Evolutionary conservation across 2,888 invertebrate species (phyloP).

Genomic region (Campopleginae sp.): DNA sequence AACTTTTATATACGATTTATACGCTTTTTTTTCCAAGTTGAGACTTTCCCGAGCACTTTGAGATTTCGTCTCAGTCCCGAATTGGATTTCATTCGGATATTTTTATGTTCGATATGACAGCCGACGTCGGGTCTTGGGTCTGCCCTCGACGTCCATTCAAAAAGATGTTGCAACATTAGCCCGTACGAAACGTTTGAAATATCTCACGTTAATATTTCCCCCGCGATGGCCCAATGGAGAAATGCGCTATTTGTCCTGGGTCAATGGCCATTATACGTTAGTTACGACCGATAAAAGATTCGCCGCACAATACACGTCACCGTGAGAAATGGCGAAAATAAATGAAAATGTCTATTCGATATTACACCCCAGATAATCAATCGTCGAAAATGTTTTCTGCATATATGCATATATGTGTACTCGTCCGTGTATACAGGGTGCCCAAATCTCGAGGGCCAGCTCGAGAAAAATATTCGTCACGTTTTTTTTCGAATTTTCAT

Average conservation of each 20-base stretch:
- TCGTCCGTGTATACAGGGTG: not conserved
- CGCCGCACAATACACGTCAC: not conserved
- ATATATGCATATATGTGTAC: not conserved
- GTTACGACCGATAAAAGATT: constrained; percentile 26
- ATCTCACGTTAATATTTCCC: not conserved
- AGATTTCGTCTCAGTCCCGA: not conserved
- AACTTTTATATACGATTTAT: no score
- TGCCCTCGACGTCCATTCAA: not conserved
- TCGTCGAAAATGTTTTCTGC: constrained; percentile 40
- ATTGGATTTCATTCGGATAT: not conserved
- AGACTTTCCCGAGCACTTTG: not conserved
- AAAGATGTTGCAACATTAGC: not conserved
- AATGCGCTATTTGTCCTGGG: constrained; percentile 11
- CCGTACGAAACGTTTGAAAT: not conserved
- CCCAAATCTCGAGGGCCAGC: not conserved
- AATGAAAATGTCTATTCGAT: constrained; percentile 36
- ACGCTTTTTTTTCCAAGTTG: not conserved
- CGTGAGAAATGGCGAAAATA: constrained; percentile 10
- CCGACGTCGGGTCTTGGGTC: not conserved
- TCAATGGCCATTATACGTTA: constrained; percentile 35
- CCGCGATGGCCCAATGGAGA: constrained; percentile 2
- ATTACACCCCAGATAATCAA: constrained; percentile 44
- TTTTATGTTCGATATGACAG: not conserved
- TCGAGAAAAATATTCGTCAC: no score
- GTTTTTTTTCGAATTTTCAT: no score